Base-by-base conservation (phyloP, 2,113 vertebrate genomes). In the Pollimyrus isidori region DNA sequence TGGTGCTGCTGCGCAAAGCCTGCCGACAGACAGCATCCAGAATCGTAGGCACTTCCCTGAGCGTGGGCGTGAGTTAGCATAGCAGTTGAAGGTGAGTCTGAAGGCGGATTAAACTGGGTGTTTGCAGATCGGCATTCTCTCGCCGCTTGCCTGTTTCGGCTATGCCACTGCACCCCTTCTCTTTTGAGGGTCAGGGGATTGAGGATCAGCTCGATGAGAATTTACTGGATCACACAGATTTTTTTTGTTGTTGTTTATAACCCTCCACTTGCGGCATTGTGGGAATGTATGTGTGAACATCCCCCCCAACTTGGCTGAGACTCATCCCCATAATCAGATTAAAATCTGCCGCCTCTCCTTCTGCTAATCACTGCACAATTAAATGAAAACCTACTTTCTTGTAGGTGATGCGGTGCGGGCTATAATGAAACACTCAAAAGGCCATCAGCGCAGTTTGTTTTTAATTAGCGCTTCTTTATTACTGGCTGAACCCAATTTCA, bases 311-410 rank as follows among this genome's bases (percentile, higher is more conserved):
- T 56, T 49, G 39, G 26, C 39, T 76, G 48, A 89, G 62, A 76
- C 82, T 86, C 39, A 30, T 56, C 49, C 35, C 48, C 50, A 69
- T 91, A 89, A 89, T 89, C 90, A 42, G 90, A 90, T 89, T 89
- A 89, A 90, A 87, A 89, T 73, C 62, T 45, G 46, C 62, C 50
- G 58, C 73, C 89, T 85, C 69, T 90, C 62, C 62, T 45, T 56
- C 65, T 82, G 87, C 76, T 65, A 84, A 87, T 83, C 85, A 46
- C 85, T 21, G 76, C 39, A 26, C 89, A 90, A 56, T 90, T 80
- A 90, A 86, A 87, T 89, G 39, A 83, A 56, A 87, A 83, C 85
- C 65, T 50, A 65, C 88, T 90, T 89, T 48, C 50, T 73, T 35
- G 69, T 89, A 89, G n/a, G 73, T 83, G 35, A 17, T 80, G 35